Evolutionary conservation across 2,888 invertebrate genomes (phyloP).

Genomic region (Patella pellucida): DNA sequence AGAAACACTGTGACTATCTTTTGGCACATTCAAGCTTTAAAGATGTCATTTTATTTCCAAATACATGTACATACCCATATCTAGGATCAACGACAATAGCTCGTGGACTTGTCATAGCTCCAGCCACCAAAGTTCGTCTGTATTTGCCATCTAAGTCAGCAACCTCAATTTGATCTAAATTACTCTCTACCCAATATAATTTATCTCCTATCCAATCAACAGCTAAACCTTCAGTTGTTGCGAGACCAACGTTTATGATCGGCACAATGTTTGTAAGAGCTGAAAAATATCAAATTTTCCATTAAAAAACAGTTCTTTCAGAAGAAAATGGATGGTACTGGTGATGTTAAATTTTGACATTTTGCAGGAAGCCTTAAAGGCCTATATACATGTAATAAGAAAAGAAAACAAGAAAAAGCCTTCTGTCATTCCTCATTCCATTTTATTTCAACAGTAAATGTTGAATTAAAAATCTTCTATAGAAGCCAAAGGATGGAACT

Average conservation of each 20-base stretch:
- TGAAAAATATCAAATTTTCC: constrained; percentile 33
- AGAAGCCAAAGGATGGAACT: too few species aligned
- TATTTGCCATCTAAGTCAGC: constrained; percentile 74
- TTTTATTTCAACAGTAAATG: too few species aligned
- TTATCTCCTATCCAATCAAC: constrained; percentile 73
- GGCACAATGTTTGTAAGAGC: constrained; percentile 80
- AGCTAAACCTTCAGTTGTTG: constrained; percentile 83
- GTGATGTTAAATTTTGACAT: neutral
- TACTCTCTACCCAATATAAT: constrained; percentile 73
- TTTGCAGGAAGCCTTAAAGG: neutral
- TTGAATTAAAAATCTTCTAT: too few species aligned
- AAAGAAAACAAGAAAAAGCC: neutral
- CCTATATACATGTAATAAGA: neutral
- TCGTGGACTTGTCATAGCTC: constrained; percentile 85
- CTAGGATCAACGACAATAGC: constrained; percentile 90
- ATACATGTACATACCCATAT: constrained; percentile 75
- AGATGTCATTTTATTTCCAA: too few species aligned
- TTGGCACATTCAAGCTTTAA: neutral
- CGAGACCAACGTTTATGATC: constrained; percentile 85
- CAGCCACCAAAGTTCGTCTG: constrained; percentile 85
- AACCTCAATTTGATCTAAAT: constrained; percentile 72
- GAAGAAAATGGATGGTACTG: too few species aligned
- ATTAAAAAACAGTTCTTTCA: neutral
- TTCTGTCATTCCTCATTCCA: too few species aligned
- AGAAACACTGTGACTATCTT: neutral